phyloP scores from a whole-genome alignment of 2,888 invertebrate genomes.

The Asteroscopus sphinx region DNA sequence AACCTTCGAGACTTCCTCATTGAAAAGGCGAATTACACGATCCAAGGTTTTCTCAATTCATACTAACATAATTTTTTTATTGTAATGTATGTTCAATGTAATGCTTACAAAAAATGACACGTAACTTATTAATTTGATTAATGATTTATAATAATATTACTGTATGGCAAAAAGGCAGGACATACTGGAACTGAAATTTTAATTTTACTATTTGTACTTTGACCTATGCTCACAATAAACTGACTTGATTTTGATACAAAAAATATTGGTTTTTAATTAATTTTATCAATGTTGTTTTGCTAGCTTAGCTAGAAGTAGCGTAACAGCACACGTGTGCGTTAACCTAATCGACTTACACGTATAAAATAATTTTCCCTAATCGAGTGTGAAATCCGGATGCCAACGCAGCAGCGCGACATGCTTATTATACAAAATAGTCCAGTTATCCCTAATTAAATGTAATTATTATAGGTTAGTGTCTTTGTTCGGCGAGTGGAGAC shows the following conservation, averaged over 20 bases:
- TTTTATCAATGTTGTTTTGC: constrained; percentile 2
- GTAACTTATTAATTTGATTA: too few species aligned
- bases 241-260: accelerated
- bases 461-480: constrained; percentile 89
- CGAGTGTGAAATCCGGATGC: constrained; percentile 66
- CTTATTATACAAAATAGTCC: constrained; percentile 82
- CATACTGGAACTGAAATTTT: too few species aligned
- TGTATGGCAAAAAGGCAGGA: too few species aligned
- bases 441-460: constrained; percentile 88
- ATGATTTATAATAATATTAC: too few species aligned
- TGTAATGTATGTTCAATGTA: too few species aligned
- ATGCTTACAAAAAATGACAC: too few species aligned
- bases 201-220: too few species aligned
- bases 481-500: constrained; percentile 88
- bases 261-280: neutral
- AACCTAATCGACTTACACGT: constrained; percentile 30
- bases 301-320: constrained; percentile 15
- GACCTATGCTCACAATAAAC: too few species aligned
- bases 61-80: too few species aligned
- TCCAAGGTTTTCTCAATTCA: too few species aligned
- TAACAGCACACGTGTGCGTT: constrained; percentile 17
- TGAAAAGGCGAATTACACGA: too few species aligned
- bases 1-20: too few species aligned
- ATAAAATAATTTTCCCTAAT: constrained; percentile 56
- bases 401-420: constrained; percentile 73